Evolutionary conservation across 2,797 vertebrate species (phyloP).

Genomic region (Pseudochaenichthys georgianus): DNA sequence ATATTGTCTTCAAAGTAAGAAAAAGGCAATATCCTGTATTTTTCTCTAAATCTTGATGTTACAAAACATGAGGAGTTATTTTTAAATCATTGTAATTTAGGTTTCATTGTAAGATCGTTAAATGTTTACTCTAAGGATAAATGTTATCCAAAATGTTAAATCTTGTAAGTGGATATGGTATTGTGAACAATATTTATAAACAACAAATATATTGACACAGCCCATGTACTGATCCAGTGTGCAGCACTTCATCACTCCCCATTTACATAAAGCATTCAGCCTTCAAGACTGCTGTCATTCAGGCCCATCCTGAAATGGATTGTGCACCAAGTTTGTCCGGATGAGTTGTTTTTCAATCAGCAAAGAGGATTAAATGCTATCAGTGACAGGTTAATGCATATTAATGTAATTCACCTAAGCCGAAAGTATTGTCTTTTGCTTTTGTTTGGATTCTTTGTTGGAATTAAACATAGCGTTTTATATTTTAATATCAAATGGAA

Average conservation of each 20-base stretch:
- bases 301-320: conserved; percentile 44
- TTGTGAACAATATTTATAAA: conserved; percentile 22
- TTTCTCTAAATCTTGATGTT: conserved; percentile 1
- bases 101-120: neutral
- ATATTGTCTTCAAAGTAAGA: neutral
- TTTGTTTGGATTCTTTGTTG: conserved; percentile 39
- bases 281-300: conserved; percentile 51
- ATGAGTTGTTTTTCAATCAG: conserved; percentile 66
- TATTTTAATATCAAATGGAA: neutral
- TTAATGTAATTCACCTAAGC: conserved; percentile 48
- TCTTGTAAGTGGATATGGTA: conserved; percentile 1
- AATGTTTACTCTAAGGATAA: neutral
- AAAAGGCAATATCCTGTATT: neutral
- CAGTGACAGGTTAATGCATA: conserved; percentile 62
- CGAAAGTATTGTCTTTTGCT: conserved; percentile 38
- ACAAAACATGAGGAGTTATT: neutral
- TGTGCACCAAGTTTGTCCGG: conserved; percentile 49
- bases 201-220: conserved; percentile 31
- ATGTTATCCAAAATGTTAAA: conserved; percentile 1
- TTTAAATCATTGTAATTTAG: neutral
- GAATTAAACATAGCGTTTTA: neutral
- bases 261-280: conserved; percentile 51
- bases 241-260: conserved; percentile 45
- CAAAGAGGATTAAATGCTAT: conserved; percentile 56
- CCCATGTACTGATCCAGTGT: conserved; percentile 27